A percentile compares a stretch with the other conserved stretches of the same genome.
phyloP scores from a whole-genome alignment of 2,797 vertebrate genomes.

The Smutsia temminckii region DNA sequence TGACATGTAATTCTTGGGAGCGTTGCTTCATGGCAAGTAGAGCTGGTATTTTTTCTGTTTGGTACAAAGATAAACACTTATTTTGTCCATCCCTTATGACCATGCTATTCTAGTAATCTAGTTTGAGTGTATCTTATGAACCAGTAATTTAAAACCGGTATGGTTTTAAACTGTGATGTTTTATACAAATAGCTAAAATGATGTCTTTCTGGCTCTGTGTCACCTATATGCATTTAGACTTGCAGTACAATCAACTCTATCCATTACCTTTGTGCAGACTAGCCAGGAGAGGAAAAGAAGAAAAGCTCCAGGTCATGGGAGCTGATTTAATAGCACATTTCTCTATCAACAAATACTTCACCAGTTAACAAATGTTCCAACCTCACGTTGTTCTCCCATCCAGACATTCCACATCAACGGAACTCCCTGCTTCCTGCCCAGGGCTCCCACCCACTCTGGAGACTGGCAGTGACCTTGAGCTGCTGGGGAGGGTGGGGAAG shows the following conservation, averaged over 20 bases:
- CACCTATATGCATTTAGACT: not conserved
- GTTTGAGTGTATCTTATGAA: not conserved
- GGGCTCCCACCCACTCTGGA: not conserved
- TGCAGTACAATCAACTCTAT: not conserved
- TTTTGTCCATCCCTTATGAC: not conserved
- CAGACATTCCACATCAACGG: not conserved
- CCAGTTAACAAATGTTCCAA: not conserved
- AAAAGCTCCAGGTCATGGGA: not conserved
- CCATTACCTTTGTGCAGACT: not conserved
- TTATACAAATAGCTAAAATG: not conserved
- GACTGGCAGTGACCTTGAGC: not conserved
- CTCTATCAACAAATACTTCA: slow-evolving; percentile 7
- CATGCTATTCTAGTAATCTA: not conserved
- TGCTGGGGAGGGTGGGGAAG: fast-evolving
- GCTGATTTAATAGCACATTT: not conserved
- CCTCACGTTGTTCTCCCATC: not conserved
- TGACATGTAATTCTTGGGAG: not conserved
- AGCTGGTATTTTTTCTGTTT: not conserved
- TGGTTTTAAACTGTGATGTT: not conserved
- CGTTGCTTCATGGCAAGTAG: not conserved
- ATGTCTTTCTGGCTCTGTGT: not conserved
- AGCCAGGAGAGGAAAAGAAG: not conserved
- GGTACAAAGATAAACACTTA: not conserved
- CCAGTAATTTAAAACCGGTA: not conserved
- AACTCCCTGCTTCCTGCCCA: not conserved